Evolutionary conservation across 2,888 invertebrate species (phyloP).

Genomic region (Drosophila melanosoma): DNA sequence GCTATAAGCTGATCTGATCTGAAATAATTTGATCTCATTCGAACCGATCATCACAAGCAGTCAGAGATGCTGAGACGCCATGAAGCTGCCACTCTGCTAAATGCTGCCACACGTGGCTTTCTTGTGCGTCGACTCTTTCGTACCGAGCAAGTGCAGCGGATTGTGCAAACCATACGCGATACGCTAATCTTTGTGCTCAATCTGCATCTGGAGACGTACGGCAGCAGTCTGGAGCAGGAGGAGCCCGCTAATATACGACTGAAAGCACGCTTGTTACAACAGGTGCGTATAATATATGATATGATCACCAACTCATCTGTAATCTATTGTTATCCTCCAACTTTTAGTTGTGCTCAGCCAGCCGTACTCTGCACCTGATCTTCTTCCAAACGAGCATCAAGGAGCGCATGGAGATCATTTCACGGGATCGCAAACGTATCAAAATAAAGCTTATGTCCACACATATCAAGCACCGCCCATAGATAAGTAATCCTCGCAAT

Average conservation of each 20-base stretch:
- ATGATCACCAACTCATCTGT: background rate
- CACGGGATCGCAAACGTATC: constrained; percentile 81
- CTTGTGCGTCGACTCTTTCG: constrained; percentile 92
- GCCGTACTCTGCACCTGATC: constrained; percentile 77
- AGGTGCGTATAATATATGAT: constrained; percentile 62
- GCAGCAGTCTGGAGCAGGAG: constrained; percentile 59
- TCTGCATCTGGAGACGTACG: constrained; percentile 80
- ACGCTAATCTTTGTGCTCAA: constrained; percentile 83
- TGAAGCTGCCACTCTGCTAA: constrained; percentile 88
- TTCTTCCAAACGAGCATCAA: constrained; percentile 79
- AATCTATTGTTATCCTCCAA: background rate
- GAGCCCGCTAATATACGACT: constrained; percentile 77
- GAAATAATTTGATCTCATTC: background rate
- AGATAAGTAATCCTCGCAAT: background rate
- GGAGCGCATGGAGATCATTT: constrained; percentile 84
- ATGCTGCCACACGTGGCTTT: constrained; percentile 90
- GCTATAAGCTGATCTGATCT: background rate
- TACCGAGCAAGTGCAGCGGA: constrained; percentile 91
- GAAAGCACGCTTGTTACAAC: constrained; percentile 82
- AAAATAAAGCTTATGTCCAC: constrained; percentile 70
- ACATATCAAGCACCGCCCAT: constrained; percentile 63
- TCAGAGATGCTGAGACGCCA: constrained; percentile 20
- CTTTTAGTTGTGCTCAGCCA: constrained; percentile 79
- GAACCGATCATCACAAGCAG: constrained; percentile 36
- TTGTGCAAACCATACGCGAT: constrained; percentile 86